A percentile compares a stretch with the other conserved stretches of the same genome.
Conservation (phyloP, 1,140 invertebrate genomes). For the Drosophila bocqueti region DNA sequence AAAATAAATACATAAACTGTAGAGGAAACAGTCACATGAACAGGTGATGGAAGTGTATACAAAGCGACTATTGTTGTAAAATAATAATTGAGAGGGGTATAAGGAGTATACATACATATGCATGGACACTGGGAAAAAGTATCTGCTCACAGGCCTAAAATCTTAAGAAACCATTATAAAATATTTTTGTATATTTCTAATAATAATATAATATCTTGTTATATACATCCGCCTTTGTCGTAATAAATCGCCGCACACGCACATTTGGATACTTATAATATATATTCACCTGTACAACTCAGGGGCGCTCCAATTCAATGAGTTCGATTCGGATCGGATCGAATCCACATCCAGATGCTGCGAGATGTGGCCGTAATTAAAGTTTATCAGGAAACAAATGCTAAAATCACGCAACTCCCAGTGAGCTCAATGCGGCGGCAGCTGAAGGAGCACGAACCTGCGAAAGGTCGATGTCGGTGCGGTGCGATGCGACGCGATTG, state of each 20-base stretch:
- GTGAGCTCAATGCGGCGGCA: constrained; percentile 38
- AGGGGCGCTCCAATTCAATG: constrained; percentile 32
- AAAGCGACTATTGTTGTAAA: constrained; percentile 16
- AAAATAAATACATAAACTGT: constrained; percentile 21
- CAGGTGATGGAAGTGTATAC: constrained; percentile 13
- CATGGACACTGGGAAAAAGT: too few species aligned
- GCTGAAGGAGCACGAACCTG: constrained; percentile 31
- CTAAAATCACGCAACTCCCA: constrained; percentile 80
- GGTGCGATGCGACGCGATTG: constrained; percentile 70
- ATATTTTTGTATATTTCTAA: background rate
- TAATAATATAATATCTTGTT: background rate
- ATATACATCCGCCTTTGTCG: constrained; percentile 11
- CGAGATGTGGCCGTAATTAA: constrained; percentile 61
- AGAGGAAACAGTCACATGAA: constrained; percentile 16
- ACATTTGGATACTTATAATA: constrained; percentile 28
- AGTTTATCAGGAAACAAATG: constrained; percentile 83
- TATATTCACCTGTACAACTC: constrained; percentile 1
- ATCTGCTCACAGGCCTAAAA: background rate
- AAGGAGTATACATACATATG: background rate
- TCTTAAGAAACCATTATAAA: background rate
- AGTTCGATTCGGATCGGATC: constrained; percentile 8
- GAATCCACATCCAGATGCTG: constrained; percentile 40
- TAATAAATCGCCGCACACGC: background rate
- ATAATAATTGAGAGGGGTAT: constrained; percentile 4
- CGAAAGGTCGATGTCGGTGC: constrained; percentile 39